Base-by-base conservation (phyloP, 2,888 invertebrate species). In the Amblyjoppa proteus region DNA sequence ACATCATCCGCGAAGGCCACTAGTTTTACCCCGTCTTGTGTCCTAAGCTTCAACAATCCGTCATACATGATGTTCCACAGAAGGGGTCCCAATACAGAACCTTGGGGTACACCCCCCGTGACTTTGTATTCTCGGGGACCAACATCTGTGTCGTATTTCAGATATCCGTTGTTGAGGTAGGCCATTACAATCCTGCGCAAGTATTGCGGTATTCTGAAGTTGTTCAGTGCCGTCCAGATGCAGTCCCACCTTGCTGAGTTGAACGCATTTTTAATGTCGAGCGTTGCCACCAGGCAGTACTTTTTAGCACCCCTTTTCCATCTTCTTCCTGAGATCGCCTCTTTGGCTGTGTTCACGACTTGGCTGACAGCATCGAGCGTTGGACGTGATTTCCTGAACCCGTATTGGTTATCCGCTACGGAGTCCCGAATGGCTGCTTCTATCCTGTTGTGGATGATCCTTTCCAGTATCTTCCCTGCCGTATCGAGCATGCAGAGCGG, bases 401-500 rank as follows among this genome's bases (percentile, higher is more conserved):
- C 38, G 38, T 38, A 38, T 16, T 81, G 76, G 49, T 53, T 68
- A 1, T 69, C 16, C 0, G 79, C 78, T 0, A 45, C 25, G 34
- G 28, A n/a, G 3, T 34, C 11, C 61, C 56, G 83, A 7, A 82
- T 34, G 25, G 61, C 75, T 3, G 9, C 41, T 34, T 74, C 56
- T 6, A 78, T 28, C 69, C 81, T 41, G 20, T 45, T 25, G 25
- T 64, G 31, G 34, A 82, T 70, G 20, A 82, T 68, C 0, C 81
- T 69, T 61, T 87, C 86, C 2, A 83, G 16, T 1, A 77, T 38
- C 25, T 88, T 83, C 0, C 86, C 87, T 9, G 70, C 53, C 0
- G 78, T 78, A 58, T 88, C 81, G 9, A 87, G 73, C 80, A 86
- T 84, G 80, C 86, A 86, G 4, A 88, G 25, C 7, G 86, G 86